A percentile compares a stretch with the other conserved stretches of the same genome.
Evolutionary conservation across 2,113 vertebrate genomes (phyloP).

Genomic region (Stigmatopora nigra): DNA sequence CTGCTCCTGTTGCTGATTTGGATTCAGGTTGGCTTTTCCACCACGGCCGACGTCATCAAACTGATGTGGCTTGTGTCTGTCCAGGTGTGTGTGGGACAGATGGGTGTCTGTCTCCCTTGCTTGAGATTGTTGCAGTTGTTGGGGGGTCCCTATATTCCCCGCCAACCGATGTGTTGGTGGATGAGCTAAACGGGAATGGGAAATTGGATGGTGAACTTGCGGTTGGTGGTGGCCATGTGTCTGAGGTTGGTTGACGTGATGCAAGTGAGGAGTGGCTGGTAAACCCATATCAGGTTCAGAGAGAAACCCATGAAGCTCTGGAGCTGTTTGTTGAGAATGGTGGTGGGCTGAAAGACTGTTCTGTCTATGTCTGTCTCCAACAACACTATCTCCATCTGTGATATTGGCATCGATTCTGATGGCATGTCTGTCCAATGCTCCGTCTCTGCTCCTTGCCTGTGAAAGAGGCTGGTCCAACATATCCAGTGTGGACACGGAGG

Average conservation of each 20-base stretch:
- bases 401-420: constrained; percentile 28
- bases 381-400: constrained; percentile 41
- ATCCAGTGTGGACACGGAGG: constrained; percentile 61
- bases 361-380: constrained; percentile 54
- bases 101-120: constrained; percentile 52
- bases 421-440: constrained; percentile 47
- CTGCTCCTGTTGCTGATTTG: constrained; percentile 62
- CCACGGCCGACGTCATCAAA: constrained; percentile 72
- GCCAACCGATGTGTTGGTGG: constrained; percentile 52
- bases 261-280: constrained; percentile 57
- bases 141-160: constrained; percentile 42
- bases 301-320: constrained; percentile 66
- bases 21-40: constrained; percentile 61
- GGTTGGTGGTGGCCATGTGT: constrained; percentile 52
- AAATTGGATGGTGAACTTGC: constrained; percentile 55
- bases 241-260: constrained; percentile 55
- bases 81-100: constrained; percentile 58
- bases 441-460: constrained; percentile 48
- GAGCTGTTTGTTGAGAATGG: constrained; percentile 50
- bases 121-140: constrained; percentile 53
- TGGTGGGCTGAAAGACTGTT: constrained; percentile 67
- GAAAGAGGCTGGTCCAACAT: constrained; percentile 68
- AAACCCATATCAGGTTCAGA: constrained; percentile 62
- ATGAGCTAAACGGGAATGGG: constrained; percentile 61
- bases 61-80: constrained; percentile 73